These are phyloP conservation scores for Paragorgia papillata DNA, from an alignment of 92 coral and sea anemone genomes.

Conservation along the genomic window DNA sequence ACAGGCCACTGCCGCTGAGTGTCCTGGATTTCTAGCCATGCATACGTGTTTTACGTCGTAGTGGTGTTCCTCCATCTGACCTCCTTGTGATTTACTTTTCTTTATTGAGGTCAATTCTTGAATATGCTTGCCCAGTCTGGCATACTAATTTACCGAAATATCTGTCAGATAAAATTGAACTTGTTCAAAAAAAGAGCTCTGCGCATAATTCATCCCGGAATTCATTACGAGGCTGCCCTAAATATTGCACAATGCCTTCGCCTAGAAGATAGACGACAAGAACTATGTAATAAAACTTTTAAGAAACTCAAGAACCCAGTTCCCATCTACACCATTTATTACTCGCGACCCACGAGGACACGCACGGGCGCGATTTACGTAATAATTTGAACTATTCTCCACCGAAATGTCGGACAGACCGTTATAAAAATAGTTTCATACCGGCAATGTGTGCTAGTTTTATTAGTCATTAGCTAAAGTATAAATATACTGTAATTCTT, in stretches of 20 bases:
- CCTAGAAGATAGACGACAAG: background rate
- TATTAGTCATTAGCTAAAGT: too few species aligned
- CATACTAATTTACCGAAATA: slow-evolving; percentile 20
- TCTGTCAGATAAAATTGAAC: slow-evolving; percentile 1
- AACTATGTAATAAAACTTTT: background rate
- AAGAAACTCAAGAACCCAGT: background rate
- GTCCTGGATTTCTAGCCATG: too few species aligned
- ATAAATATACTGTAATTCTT: too few species aligned
- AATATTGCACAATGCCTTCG: background rate
- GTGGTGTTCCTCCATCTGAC: slow-evolving; percentile 4
- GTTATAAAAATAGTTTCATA: too few species aligned
- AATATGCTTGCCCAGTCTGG: slow-evolving; percentile 17
- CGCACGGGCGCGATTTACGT: too few species aligned
- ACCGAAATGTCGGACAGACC: too few species aligned
- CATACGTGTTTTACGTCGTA: background rate
- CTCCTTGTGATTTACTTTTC: background rate
- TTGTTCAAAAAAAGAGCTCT: slow-evolving; percentile 14
- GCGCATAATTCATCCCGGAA: background rate
- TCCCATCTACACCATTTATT: background rate
- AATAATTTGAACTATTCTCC: too few species aligned
- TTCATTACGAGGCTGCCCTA: background rate
- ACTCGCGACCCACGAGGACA: background rate
- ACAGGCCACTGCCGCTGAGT: too few species aligned
- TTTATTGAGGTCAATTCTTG: background rate
- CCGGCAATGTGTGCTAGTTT: too few species aligned